These are phyloP conservation scores for Aphelenchoides avenae DNA, from an alignment of 1,140 invertebrate species.

Conservation along the genomic window DNA sequence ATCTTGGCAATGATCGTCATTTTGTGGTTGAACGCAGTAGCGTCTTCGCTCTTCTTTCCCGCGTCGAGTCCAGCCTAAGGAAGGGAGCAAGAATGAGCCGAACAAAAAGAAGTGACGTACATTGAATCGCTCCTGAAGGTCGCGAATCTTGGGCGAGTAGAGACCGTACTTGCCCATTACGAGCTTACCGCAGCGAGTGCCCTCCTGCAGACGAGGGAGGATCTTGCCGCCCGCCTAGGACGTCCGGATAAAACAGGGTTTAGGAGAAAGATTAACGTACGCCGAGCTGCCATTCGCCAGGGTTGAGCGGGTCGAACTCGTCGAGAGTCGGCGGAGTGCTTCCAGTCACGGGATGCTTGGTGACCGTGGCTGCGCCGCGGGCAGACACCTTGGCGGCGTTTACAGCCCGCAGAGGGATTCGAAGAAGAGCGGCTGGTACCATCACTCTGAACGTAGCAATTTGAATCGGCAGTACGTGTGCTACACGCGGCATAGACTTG, in stretches of 20 bases:
- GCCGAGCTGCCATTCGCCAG: slow-evolving; percentile 56
- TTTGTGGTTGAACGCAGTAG: slow-evolving; percentile 33
- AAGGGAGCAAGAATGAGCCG: too few species aligned
- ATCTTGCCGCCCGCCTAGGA: slow-evolving; percentile 51
- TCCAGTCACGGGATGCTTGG: slow-evolving; percentile 38
- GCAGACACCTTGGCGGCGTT: too few species aligned
- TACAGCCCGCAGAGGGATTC: too few species aligned
- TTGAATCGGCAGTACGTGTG: too few species aligned
- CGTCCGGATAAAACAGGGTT: background rate
- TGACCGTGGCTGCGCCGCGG: too few species aligned
- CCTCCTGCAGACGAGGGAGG: slow-evolving; percentile 57
- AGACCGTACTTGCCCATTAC: slow-evolving; percentile 59
- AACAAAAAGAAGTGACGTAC: slow-evolving; percentile 34
- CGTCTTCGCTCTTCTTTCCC: slow-evolving; percentile 48
- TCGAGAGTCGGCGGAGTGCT: slow-evolving; percentile 46
- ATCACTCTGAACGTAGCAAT: too few species aligned
- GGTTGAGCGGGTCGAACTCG: slow-evolving; percentile 54
- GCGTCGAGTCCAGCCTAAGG: slow-evolving; percentile 48
- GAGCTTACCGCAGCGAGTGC: slow-evolving; percentile 52
- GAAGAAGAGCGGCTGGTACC: too few species aligned
- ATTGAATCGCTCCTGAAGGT: slow-evolving; percentile 40
- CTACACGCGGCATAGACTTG: too few species aligned
- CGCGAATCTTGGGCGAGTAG: slow-evolving; percentile 49
- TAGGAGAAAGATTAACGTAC: slow-evolving; percentile 3
- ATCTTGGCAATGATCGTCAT: slow-evolving; percentile 37